phyloP scores from a whole-genome alignment of 2,888 invertebrate species.

The Didymodactylos carnosus region DNA sequence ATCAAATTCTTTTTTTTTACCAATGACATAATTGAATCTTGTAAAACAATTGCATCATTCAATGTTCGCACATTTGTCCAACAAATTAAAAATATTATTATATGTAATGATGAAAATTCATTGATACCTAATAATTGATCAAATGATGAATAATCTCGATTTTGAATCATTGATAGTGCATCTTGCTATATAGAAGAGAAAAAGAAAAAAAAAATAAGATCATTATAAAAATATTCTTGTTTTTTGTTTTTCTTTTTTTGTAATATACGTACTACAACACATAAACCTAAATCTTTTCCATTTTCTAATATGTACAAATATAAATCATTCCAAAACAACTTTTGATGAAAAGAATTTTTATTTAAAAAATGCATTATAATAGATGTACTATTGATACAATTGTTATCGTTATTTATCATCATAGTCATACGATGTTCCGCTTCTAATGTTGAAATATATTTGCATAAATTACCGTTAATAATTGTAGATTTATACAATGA shows the following conservation, averaged over 20 bases:
- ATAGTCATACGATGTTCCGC: background rate
- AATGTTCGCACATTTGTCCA: background rate
- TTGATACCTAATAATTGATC: background rate
- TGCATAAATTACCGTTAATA: background rate
- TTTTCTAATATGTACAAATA: background rate
- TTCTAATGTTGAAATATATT: background rate
- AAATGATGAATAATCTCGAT: background rate
- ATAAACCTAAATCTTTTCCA: background rate
- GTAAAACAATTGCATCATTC: background rate
- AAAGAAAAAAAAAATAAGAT: background rate
- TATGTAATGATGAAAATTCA: background rate
- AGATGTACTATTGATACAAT: background rate
- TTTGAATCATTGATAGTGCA: background rate
- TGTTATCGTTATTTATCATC: too few species aligned
- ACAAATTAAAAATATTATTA: background rate
- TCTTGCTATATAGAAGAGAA: background rate
- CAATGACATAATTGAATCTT: background rate
- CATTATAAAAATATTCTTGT: too few species aligned
- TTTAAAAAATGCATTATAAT: background rate
- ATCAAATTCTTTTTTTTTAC: too few species aligned
- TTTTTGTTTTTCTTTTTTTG: too few species aligned
- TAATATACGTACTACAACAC: background rate
- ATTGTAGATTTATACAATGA: background rate
- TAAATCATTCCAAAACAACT: background rate
- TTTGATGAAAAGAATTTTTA: background rate